Percentiles rank a stretch among this genome's conserved stretches.
phyloP scores from a whole-genome alignment of 53 echinoderm and acorn worm species.

The Pentamera pediparva region DNA sequence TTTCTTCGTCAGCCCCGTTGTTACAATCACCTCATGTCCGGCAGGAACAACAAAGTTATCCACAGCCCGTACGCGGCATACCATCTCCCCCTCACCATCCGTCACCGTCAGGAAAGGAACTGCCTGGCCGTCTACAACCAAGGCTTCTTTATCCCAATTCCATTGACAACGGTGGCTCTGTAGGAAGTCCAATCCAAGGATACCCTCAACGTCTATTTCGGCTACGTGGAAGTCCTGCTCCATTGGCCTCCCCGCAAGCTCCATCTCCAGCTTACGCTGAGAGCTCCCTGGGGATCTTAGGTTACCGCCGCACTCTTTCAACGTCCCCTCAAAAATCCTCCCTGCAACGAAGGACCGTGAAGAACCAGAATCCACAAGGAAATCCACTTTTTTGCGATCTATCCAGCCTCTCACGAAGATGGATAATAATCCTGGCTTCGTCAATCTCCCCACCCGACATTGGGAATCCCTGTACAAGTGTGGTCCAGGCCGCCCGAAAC shows the following conservation, averaged over 20 bases:
- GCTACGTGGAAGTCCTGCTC: constrained; percentile 6
- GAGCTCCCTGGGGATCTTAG: neutral
- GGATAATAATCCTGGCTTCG: neutral
- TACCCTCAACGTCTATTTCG: constrained; percentile 26
- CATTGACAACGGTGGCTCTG: constrained; percentile 16
- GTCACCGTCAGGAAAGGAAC: constrained; percentile 12
- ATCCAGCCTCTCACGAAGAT: neutral
- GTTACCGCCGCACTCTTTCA: neutral
- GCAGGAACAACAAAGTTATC: too few species aligned
- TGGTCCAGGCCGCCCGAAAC: too few species aligned
- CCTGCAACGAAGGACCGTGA: neutral
- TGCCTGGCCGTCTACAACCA: neutral
- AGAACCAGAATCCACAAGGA: neutral
- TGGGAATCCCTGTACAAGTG: too few species aligned
- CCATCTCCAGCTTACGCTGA: neutral
- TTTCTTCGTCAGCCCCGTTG: neutral
- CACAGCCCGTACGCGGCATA: constrained; percentile 21
- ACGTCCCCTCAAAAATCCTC: neutral
- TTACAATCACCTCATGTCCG: constrained; percentile 12
- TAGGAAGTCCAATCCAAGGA: constrained; percentile 43
- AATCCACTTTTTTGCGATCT: neutral
- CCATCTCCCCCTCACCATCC: neutral
- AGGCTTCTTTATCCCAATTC: constrained; percentile 9
- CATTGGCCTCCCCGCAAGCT: neutral
- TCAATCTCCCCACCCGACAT: neutral